These are phyloP conservation scores for Sinella curviseta DNA, from an alignment of 1,140 invertebrate species.

Conservation along the genomic window DNA sequence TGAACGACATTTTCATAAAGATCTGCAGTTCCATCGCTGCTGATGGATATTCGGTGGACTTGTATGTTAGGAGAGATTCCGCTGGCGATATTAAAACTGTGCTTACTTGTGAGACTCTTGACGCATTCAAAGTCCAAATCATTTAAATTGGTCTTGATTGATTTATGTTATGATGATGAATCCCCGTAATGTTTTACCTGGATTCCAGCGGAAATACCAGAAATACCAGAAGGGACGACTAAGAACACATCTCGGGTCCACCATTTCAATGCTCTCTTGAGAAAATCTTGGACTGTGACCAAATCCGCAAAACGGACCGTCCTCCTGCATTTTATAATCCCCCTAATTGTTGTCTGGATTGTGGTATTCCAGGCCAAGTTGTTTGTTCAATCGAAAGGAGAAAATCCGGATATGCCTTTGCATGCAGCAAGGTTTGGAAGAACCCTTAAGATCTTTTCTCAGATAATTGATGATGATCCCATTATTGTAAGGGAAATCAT, in stretches of 20 bases:
- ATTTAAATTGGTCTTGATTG: neutral
- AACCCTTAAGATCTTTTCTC: no score
- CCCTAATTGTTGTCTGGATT: conserved; percentile 24
- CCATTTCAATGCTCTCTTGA: neutral
- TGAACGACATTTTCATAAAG: conserved; percentile 45
- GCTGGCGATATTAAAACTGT: conserved; percentile 7
- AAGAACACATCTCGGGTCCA: neutral
- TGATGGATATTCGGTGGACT: conserved; percentile 31
- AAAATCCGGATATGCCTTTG: neutral
- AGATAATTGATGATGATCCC: neutral
- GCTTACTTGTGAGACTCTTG: neutral
- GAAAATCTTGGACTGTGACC: conserved; percentile 13
- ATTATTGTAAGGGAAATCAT: no score
- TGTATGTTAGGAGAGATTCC: conserved; percentile 31
- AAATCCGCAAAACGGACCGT: conserved; percentile 1
- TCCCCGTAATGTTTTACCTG: neutral
- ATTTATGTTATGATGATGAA: no score
- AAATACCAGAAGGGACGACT: neutral
- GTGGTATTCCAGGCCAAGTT: conserved; percentile 19
- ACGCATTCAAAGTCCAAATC: neutral
- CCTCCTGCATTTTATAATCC: conserved; percentile 32
- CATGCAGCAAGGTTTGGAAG: no score
- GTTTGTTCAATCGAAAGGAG: neutral
- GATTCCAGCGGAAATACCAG: neutral
- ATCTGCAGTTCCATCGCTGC: conserved; percentile 38